Base-by-base conservation (phyloP, 2,888 invertebrate species). In the Drosophila quinaria region DNA sequence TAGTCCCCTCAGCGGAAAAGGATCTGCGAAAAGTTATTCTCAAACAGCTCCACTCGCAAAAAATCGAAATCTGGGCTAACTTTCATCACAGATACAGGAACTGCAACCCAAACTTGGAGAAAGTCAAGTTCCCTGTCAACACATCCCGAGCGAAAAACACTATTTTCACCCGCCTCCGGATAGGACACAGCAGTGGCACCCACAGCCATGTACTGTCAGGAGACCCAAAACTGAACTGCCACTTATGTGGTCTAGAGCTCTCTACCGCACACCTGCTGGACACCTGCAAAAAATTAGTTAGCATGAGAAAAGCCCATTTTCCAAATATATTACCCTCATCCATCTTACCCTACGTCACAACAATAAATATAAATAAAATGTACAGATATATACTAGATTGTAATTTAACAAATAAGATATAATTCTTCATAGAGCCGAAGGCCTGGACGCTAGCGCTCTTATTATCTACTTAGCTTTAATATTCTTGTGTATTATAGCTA, bases 41-140 rank as follows among this genome's bases (percentile, higher is more conserved):
- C 17, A 49, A 49, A 33, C 31, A 49, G 13, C 17, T 49, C 33
- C 33, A 46, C 8, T 25, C 25, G 25, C 22, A 25, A 46, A 46
- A 22, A 46, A 46, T 46, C 25, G 25, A 46, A 25, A 25, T 8
- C 25, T 22, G 44, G 44, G 46, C 44, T 25, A 11, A 25, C 13
- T 25, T 46, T 46, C 46, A 46, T 6, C 46, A 46, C 46, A 42
- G 11, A 42, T 42, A 42, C 42, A 42, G 22, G 31, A 52, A 62
- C 13, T 17, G 17, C n/a, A 47, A 58, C 46, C 62, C 47, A 35
- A 62, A 54, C n/a, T 54, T 62, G 54, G 47, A 54, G 52, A 62
- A 46, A 46, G 46, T 54, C 6, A 35, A 37, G 47, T 58, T 35
- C 37, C 47, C 29, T 15, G 11, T 25, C 9, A 47, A 58, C 25